A percentile compares a stretch with the other conserved stretches of the same genome.
These are phyloP conservation scores for Nesogale talazaci DNA, from an alignment of 2,113 vertebrate genomes.

Conservation along the genomic window DNA sequence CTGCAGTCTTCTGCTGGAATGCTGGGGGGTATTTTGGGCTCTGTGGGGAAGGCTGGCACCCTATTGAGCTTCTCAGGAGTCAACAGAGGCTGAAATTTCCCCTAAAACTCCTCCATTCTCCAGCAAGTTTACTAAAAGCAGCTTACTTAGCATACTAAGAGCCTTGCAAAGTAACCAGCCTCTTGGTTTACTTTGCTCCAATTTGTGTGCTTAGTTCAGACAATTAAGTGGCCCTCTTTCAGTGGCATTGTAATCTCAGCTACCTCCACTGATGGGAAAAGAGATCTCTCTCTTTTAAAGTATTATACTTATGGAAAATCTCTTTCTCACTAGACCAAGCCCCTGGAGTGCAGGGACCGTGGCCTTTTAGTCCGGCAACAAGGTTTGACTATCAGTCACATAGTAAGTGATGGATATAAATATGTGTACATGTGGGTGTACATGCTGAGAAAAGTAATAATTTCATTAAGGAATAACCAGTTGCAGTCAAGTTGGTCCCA, in stretches of 20 bases:
- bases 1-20: neutral
- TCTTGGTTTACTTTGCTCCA: neutral
- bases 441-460: neutral
- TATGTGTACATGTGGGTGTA: neutral
- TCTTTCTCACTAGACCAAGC: neutral
- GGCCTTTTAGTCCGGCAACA: neutral
- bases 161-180: neutral
- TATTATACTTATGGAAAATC: neutral
- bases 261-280: neutral
- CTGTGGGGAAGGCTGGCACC: neutral
- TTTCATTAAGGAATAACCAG: neutral
- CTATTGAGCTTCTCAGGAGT: neutral
- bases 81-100: slow-evolving; percentile 2
- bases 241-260: neutral
- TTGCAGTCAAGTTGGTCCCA: neutral
- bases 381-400: neutral
- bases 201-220: neutral
- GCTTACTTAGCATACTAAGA: neutral
- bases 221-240: neutral
- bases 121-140: no score
- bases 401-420: neutral
- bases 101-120: neutral
- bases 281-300: neutral
- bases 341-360: neutral
- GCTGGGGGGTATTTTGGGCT: neutral